phyloP scores from a whole-genome alignment of 2,797 vertebrate species.

The Anguilla marmorata region DNA sequence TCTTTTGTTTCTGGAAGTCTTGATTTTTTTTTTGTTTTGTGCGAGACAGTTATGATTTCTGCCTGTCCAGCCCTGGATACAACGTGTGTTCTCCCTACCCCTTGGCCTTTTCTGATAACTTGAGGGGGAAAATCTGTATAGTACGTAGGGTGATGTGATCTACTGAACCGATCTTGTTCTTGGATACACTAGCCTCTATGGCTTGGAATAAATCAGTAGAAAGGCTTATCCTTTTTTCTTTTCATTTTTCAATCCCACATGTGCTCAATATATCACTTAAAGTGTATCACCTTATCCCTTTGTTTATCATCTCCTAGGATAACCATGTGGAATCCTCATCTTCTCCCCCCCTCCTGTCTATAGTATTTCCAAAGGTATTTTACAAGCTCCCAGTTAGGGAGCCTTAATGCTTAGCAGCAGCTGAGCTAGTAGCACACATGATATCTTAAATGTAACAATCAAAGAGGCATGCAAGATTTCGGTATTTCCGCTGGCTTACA shows the following conservation, averaged over 20 bases:
- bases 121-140: constrained; percentile 53
- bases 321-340: constrained; percentile 98
- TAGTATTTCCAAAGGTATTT: constrained; percentile 92
- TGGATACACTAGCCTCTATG: constrained; percentile 68
- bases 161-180: constrained; percentile 74
- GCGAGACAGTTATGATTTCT: constrained; percentile 48
- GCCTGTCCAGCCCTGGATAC: constrained; percentile 53
- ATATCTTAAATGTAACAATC: constrained; percentile 99
- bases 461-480: constrained; percentile 88
- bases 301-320: constrained; percentile 87
- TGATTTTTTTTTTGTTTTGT: constrained; percentile 20
- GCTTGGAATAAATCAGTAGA: constrained; percentile 72
- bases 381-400: constrained; percentile 87
- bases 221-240: constrained; percentile 49
- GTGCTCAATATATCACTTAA: constrained; percentile 90
- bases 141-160: constrained; percentile 71
- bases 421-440: constrained; percentile 90
- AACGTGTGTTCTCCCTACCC: constrained; percentile 47
- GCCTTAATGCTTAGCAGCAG: constrained; percentile 93
- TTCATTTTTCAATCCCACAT: constrained; percentile 74
- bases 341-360: constrained; percentile 85
- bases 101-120: constrained; percentile 39
- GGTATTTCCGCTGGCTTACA: constrained; percentile 90
- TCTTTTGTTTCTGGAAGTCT: constrained; percentile 49
- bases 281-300: constrained; percentile 81